A percentile compares a stretch with the other conserved stretches of the same genome.
These are phyloP conservation scores for Gymnocheta viridis DNA, from an alignment of 2,888 invertebrate genomes.

Conservation along the genomic window DNA sequence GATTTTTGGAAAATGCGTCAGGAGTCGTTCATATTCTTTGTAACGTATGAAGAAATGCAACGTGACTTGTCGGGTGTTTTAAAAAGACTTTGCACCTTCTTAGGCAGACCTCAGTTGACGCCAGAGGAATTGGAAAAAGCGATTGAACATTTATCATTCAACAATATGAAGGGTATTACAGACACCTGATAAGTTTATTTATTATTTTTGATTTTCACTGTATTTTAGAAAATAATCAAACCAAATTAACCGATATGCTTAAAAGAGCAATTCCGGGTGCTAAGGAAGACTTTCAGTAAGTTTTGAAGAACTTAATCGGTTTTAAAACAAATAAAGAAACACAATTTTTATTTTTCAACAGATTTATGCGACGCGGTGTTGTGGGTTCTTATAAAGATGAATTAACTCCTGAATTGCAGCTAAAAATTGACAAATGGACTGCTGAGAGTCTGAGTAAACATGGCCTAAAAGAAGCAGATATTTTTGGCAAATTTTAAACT, in stretches of 20 bases:
- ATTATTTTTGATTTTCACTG: conserved; percentile 26
- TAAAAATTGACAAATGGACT: conserved; percentile 70
- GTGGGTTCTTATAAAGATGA: conserved; percentile 72
- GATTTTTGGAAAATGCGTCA: conserved; percentile 76
- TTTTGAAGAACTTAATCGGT: too few relatives aligned
- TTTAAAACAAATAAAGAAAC: too few relatives aligned
- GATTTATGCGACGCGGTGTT: conserved; percentile 72
- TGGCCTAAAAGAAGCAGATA: conserved; percentile 67
- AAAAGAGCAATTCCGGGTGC: conserved; percentile 31
- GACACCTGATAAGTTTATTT: too few relatives aligned
- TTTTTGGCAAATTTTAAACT: conserved; percentile 65
- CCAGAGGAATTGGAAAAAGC: conserved; percentile 59
- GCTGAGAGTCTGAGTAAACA: conserved; percentile 42
- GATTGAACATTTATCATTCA: conserved; percentile 69
- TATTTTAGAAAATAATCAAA: conserved; percentile 55
- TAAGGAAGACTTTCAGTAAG: conserved; percentile 63
- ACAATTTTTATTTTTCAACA: conserved; percentile 20
- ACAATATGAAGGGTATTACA: conserved; percentile 70
- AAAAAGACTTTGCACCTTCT: conserved; percentile 50
- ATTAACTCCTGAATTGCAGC: conserved; percentile 48
- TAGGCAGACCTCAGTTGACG: conserved; percentile 42
- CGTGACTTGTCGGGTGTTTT: conserved; percentile 70
- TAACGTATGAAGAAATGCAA: conserved; percentile 76
- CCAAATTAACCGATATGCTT: conserved; percentile 48
- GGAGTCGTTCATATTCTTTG: conserved; percentile 73